These are phyloP conservation scores for Carcina quercana DNA, from an alignment of 2,888 invertebrate species.

Conservation along the genomic window DNA sequence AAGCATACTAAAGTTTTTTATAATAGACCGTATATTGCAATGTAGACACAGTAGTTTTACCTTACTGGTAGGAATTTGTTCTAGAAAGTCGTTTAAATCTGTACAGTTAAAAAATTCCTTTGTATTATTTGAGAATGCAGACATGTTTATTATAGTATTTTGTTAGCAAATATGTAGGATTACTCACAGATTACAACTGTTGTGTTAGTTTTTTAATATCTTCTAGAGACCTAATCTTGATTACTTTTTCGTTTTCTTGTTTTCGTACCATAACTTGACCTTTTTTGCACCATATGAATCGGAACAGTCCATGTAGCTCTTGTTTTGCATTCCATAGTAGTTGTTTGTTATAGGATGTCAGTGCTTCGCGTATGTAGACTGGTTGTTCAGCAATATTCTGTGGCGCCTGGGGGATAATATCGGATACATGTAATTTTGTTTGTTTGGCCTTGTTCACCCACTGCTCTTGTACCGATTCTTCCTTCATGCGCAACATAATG, in stretches of 20 bases:
- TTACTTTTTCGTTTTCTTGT: background rate
- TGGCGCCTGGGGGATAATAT: background rate
- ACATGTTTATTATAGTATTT: background rate
- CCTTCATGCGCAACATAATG: background rate
- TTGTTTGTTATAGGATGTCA: constrained; percentile 1
- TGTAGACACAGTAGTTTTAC: background rate
- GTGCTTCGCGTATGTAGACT: constrained; percentile 1
- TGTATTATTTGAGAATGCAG: background rate
- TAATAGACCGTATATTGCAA: constrained; percentile 2
- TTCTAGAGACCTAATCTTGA: background rate
- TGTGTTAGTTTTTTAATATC: constrained; percentile 1
- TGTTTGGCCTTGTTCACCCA: background rate
- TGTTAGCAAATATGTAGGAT: background rate
- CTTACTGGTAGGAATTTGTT: background rate
- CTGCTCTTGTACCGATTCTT: background rate
- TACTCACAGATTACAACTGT: background rate
- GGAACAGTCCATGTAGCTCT: background rate
- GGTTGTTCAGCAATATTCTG: background rate
- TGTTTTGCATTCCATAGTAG: constrained; percentile 1
- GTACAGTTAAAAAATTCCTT: background rate
- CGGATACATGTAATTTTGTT: background rate
- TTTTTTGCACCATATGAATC: constrained; percentile 1
- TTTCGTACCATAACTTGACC: constrained; percentile 1
- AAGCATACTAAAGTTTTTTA: constrained; percentile 4
- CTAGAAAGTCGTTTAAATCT: background rate